Evolutionary conservation across 2,113 vertebrate species (phyloP), one percentile per base, ranked within the genome.

Genomic region (Myrmophylax atrothorax): DNA sequence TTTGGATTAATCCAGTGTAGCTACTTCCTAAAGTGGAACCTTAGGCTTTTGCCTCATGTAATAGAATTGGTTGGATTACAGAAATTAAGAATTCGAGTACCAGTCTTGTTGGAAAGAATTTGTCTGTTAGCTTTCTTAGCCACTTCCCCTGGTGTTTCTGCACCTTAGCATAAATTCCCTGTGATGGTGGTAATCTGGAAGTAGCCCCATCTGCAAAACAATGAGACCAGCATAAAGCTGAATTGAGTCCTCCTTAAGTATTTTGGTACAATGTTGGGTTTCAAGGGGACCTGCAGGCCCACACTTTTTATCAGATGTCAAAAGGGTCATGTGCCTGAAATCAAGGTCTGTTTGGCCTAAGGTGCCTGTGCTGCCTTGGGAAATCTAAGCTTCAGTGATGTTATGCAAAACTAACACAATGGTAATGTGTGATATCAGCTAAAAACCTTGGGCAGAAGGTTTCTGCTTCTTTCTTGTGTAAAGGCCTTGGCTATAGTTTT

Each of bases 371-470:
- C 47, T 56, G 44, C 31, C 25, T 19, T 49, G 37, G 28, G 19
- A 15, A 78, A 35, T 59, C 63, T 15, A 47, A 40, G 35, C 46
- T 80, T 80, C 35, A 50, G 37, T 77, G 50, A 46, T 77, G 67
- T 46, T 89, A 58, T 17, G 38, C 80, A 77, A 86, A 92, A 77
- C 72, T 83, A 38, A 42, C 33, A 18, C 24, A 22, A 35, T 40
- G n/a, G 8, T 28, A 18, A 55, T 26, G 17, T 22, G 17, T 46
- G 26, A 46, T 72, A 83, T 26, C 42, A 79, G 87, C 82, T 85
- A 76, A 95, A 85, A 95, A 49, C 87, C 90, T 93, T 76, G 90
- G 69, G 47, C 67, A 83, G 82, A 87, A 89, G 75, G 78, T 82
- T 91, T 87, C n/a, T 90, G 13, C 52, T 67, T 24, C 84, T 63